A percentile compares a stretch with the other conserved stretches of the same genome.
phyloP scores from a whole-genome alignment of 2,888 invertebrate species.

The Meghimatium bilineatum region DNA sequence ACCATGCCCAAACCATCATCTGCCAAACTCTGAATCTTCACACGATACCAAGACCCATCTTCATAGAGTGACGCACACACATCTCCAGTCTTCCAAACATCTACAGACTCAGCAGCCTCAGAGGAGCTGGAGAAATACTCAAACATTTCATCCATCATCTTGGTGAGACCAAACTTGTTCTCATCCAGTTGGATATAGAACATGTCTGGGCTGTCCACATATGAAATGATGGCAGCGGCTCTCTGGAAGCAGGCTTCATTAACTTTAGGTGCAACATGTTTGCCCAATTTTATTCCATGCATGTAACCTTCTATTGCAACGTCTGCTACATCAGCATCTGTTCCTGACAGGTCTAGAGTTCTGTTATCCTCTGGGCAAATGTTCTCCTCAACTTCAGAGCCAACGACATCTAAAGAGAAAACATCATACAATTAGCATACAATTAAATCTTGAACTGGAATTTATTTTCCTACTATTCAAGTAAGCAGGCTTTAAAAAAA shows the following conservation, averaged over 20 bases:
- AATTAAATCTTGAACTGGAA: too few species aligned
- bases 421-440: too few species aligned
- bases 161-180: slow-evolving; percentile 53
- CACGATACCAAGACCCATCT: slow-evolving; percentile 72
- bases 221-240: slow-evolving; percentile 55
- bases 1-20: slow-evolving; percentile 43
- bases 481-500: too few species aligned
- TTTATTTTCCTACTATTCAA: too few species aligned
- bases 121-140: slow-evolving; percentile 58
- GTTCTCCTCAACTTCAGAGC: too few species aligned
- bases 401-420: too few species aligned
- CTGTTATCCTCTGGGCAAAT: too few species aligned
- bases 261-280: not conserved
- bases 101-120: slow-evolving; percentile 51
- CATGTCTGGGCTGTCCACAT: slow-evolving; percentile 60
- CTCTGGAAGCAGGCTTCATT: slow-evolving; percentile 51
- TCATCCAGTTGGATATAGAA: slow-evolving; percentile 67
- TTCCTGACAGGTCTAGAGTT: too few species aligned
- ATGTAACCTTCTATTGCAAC: not conserved
- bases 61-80: slow-evolving; percentile 66
- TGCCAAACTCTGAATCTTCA: slow-evolving; percentile 52
- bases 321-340: not conserved
- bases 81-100: slow-evolving; percentile 51
- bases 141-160: slow-evolving; percentile 63
- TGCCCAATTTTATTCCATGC: not conserved